Conservation (phyloP, 1,140 invertebrate genomes). For the Drosophila miranda region DNA sequence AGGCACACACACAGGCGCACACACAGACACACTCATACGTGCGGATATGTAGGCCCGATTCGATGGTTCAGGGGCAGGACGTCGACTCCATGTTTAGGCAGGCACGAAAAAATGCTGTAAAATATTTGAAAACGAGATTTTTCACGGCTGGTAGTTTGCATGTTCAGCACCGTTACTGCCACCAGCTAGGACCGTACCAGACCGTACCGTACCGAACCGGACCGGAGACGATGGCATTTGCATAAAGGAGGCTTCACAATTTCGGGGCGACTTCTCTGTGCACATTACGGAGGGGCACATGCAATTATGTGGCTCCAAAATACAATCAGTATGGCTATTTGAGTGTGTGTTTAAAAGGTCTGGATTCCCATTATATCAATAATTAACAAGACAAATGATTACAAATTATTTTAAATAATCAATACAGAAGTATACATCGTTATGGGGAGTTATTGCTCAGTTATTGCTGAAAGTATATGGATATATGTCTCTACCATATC, state of each 20-base stretch:
- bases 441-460: too few relatives aligned
- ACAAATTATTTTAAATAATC: too few relatives aligned
- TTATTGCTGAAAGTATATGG: too few relatives aligned
- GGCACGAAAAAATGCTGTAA: constrained; percentile 75
- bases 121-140: constrained; percentile 80
- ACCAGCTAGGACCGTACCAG: background rate
- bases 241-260: constrained; percentile 48
- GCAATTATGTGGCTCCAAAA: constrained; percentile 38
- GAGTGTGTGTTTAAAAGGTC: constrained; percentile 5
- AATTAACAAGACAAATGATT: too few relatives aligned
- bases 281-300: constrained; percentile 8
- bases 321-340: constrained; percentile 38
- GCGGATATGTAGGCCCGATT: constrained; percentile 3
- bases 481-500: too few relatives aligned
- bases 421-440: too few relatives aligned
- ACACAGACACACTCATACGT: constrained; percentile 5
- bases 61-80: background rate
- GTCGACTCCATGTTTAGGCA: constrained; percentile 49
- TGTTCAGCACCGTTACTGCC: constrained; percentile 72
- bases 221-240: constrained; percentile 53
- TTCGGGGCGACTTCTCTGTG: background rate
- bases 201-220: constrained; percentile 1
- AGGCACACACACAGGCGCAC: constrained; percentile 3
- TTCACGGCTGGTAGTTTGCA: constrained; percentile 79
- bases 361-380: constrained; percentile 6